Conservation (phyloP, 2,113 vertebrate species). For the Pedionomus torquatus region DNA sequence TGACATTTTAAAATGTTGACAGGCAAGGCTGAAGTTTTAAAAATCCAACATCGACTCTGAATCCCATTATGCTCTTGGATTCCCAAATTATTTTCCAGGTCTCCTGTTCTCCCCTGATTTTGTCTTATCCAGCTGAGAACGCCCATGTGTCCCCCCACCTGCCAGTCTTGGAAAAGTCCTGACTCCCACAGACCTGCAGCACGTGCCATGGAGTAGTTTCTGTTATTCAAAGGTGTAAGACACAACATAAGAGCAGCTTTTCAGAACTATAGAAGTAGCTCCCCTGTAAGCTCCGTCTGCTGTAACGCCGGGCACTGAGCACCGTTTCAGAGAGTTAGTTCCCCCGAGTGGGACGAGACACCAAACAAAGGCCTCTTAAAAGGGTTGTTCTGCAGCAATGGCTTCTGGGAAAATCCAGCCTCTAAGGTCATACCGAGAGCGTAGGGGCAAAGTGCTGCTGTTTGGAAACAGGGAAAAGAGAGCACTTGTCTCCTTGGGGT, state of each 20-base stretch:
- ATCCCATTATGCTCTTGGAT: background rate
- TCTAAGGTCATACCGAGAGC: background rate
- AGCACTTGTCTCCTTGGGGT: background rate
- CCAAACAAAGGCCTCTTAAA: background rate
- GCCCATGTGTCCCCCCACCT: background rate
- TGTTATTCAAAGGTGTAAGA: background rate
- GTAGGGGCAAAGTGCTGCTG: background rate
- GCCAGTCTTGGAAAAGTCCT: background rate
- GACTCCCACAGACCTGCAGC: background rate
- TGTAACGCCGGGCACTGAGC: background rate
- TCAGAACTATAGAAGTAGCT: background rate
- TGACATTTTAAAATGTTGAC: conserved; percentile 35
- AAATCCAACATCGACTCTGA: background rate
- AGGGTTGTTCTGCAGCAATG: background rate
- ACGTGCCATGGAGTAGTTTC: background rate
- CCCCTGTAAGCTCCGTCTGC: background rate
- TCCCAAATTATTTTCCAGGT: background rate
- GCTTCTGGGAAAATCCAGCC: background rate
- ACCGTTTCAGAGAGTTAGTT: background rate
- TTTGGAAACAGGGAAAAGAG: background rate
- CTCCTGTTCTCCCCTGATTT: background rate
- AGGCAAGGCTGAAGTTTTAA: background rate
- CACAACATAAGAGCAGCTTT: background rate
- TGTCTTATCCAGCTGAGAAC: background rate
- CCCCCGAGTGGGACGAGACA: background rate